Conservation (phyloP, 2,797 vertebrate genomes). For the Semotilus atromaculatus region DNA sequence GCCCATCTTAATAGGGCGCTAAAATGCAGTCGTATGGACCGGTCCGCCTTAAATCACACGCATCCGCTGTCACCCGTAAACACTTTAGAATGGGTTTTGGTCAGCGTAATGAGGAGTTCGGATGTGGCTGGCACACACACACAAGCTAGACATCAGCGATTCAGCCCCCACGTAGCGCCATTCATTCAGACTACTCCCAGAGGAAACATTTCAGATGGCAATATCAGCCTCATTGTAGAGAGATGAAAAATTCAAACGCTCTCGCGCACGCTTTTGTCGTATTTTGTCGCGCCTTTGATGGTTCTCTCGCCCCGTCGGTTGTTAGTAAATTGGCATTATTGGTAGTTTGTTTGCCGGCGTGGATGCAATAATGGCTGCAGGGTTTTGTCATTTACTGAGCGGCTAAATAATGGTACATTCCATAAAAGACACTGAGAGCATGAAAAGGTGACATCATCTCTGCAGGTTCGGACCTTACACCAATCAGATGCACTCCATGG, state of each 20-base stretch:
- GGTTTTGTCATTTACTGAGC: slow-evolving; percentile 46
- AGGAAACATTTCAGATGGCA: slow-evolving; percentile 51
- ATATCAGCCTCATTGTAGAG: slow-evolving; percentile 55
- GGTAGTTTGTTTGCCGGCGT: slow-evolving; percentile 38
- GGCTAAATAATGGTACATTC: slow-evolving; percentile 42
- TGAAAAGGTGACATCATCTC: slow-evolving; percentile 58
- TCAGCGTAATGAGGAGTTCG: slow-evolving; percentile 59
- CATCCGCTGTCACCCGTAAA: slow-evolving; percentile 62
- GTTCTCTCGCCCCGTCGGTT: slow-evolving; percentile 33
- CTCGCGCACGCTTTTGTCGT: slow-evolving; percentile 19
- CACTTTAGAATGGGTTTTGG: slow-evolving; percentile 61
- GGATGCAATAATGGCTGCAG: slow-evolving; percentile 22
- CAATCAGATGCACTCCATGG: slow-evolving; percentile 53
- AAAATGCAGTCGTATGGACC: slow-evolving; percentile 74
- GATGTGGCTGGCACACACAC: slow-evolving; percentile 47
- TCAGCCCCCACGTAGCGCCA: slow-evolving; percentile 27
- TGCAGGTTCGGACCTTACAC: slow-evolving; percentile 51
- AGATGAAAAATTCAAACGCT: slow-evolving; percentile 56
- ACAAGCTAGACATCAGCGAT: slow-evolving; percentile 30
- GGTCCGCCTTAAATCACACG: slow-evolving; percentile 72
- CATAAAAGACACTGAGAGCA: slow-evolving; percentile 37
- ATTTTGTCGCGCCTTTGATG: slow-evolving; percentile 39
- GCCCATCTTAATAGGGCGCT: slow-evolving; percentile 73
- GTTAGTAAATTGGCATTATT: slow-evolving; percentile 51
- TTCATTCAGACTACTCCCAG: slow-evolving; percentile 53